These are phyloP conservation scores for Pachypsylla venusta DNA, from an alignment of 1,140 invertebrate species.

Conservation along the genomic window DNA sequence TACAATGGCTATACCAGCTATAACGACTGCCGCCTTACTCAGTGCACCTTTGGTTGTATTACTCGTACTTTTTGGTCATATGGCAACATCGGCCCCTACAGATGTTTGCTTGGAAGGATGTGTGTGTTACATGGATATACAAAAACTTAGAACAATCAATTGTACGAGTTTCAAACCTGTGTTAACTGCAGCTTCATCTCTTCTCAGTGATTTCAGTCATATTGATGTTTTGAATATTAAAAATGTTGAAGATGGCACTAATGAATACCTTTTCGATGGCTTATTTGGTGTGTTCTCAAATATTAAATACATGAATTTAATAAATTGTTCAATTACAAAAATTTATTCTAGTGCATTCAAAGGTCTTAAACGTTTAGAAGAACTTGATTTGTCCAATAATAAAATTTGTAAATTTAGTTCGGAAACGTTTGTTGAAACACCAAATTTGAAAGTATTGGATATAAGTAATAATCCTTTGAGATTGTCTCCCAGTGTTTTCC, in stretches of 20 bases:
- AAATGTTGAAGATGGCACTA: not conserved
- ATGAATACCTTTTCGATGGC: slow-evolving; percentile 10
- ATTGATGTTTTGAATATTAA: slow-evolving; percentile 5
- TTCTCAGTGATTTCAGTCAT: slow-evolving; percentile 3
- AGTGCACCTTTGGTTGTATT: slow-evolving; percentile 9
- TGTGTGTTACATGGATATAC: slow-evolving; percentile 5
- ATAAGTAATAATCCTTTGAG: slow-evolving; percentile 22
- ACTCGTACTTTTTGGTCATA: slow-evolving; percentile 4
- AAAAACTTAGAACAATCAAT: not conserved
- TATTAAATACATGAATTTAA: slow-evolving; percentile 31
- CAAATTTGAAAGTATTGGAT: slow-evolving; percentile 16
- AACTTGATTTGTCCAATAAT: slow-evolving; percentile 70
- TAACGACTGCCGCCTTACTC: slow-evolving; percentile 9
- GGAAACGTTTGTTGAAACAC: slow-evolving; percentile 17
- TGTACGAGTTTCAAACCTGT: slow-evolving; percentile 5
- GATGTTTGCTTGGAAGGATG: slow-evolving; percentile 3
- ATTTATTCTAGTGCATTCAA: slow-evolving; percentile 57
- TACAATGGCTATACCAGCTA: not conserved
- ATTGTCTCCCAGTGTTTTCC: slow-evolving; percentile 14
- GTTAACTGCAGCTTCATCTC: not conserved
- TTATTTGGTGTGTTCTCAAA: slow-evolving; percentile 18
- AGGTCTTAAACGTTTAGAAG: slow-evolving; percentile 59
- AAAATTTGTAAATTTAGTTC: slow-evolving; percentile 47
- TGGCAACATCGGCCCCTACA: slow-evolving; percentile 5
- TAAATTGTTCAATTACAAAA: slow-evolving; percentile 49